phyloP scores from a whole-genome alignment of 2,888 invertebrate genomes.

The Emesis castigata region DNA sequence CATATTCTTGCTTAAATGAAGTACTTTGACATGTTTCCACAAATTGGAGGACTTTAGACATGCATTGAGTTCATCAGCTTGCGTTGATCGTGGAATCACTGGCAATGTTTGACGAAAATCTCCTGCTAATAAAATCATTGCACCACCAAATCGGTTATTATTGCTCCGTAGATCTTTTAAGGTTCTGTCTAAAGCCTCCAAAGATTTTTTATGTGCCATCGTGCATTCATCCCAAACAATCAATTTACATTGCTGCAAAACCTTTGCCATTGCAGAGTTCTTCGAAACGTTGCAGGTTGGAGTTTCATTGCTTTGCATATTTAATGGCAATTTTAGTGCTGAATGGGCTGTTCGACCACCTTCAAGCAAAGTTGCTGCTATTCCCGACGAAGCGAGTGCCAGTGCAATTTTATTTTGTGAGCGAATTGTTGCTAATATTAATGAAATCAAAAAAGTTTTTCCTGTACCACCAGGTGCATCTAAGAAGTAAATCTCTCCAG shows the following conservation, averaged over 20 bases:
- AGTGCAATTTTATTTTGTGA: too few species aligned
- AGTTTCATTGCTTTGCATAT: neutral
- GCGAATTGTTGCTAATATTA: neutral
- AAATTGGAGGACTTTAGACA: neutral
- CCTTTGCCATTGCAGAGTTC: neutral
- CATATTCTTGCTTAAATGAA: neutral
- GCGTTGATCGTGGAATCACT: neutral
- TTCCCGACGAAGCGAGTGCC: too few species aligned
- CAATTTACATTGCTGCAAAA: neutral
- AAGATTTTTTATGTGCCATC: neutral
- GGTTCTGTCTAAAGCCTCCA: neutral
- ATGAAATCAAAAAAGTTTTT: neutral
- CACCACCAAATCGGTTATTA: neutral
- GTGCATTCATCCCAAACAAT: neutral
- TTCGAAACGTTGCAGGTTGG: neutral
- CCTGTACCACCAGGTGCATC: slow-evolving; percentile 15
- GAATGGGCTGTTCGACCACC: neutral
- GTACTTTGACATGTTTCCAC: neutral
- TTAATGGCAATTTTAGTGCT: neutral
- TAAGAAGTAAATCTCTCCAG: slow-evolving; percentile 59
- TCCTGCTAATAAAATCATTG: neutral
- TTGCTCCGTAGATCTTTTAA: neutral
- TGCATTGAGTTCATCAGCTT: neutral
- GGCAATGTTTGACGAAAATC: neutral
- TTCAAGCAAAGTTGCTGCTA: too few species aligned